Base-by-base conservation (phyloP, 1,140 invertebrate species). In the Rhopalosiphum maidis region DNA sequence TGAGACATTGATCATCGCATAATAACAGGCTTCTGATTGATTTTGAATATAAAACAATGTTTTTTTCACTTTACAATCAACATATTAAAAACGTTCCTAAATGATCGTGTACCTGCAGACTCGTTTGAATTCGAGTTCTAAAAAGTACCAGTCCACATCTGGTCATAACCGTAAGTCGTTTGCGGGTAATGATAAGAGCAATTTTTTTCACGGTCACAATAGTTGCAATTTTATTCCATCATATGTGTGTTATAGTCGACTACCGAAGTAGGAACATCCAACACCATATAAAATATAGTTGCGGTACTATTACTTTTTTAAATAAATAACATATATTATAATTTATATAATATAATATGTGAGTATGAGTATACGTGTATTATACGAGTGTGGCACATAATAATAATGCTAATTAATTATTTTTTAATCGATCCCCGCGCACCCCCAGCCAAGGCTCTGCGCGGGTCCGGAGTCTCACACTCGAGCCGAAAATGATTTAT, bases 401-500 rank as follows among this genome's bases (percentile, higher is more conserved):
- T 85, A 92, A 48, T 92, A 92, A 83, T 54, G 88, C 21, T 89
- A 92, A 92, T 92, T 82, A 83, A 92, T 92, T 82, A 82, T 83
- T 92, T 92, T 92, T 92, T 92, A 92, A 92, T 92, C 91, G 91
- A 92, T 92, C n/a, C 77, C 43, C 43, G n/a, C 35, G 51, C 88
- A n/a, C 35, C 22, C n/a, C 4, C 87, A 1, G 6, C n/a, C 87
- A 35, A 22, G n/a, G 46, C 30, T 30, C 8, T n/a, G 7, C 21
- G 7, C 18, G n/a, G 48, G 41, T 46, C 23, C 85, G 85, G 90
- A 35, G n/a, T 46, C 25, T 92, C 41, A 37, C 46, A 77, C 60
- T 92, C 91, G 91, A 51, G 41, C 91, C 91, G 35, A 92, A 92
- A 92, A 92, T 85, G 46, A 92, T 92, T 92, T 92, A 92, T 92